Evolutionary conservation across 1,140 invertebrate genomes (phyloP).

Genomic region (Bathynomus jamesi): DNA sequence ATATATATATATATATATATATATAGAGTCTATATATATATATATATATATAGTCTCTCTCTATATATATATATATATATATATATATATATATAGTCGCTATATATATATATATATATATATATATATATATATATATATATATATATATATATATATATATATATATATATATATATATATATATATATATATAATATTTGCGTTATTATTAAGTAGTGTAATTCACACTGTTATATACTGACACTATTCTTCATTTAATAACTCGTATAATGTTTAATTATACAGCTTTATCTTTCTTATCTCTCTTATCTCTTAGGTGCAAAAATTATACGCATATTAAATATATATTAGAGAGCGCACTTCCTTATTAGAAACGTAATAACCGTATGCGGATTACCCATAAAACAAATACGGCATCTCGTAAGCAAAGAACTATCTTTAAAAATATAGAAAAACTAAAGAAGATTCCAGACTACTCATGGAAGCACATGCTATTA

Average conservation of each 20-base stretch:
- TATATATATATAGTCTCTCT: not conserved
- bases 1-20: constrained; percentile 10
- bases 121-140: constrained; percentile 11
- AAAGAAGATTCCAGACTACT: not conserved
- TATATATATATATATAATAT: constrained; percentile 6
- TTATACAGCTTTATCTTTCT: too few relatives aligned
- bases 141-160: constrained; percentile 3
- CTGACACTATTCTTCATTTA: too few relatives aligned
- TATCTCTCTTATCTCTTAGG: too few relatives aligned
- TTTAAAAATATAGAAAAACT: constrained; percentile 1
- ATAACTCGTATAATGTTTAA: too few relatives aligned
- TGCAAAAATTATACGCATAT: not conserved
- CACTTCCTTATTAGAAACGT: not conserved
- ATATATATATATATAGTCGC: constrained; percentile 5
- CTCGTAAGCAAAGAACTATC: not conserved
- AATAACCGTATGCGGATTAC: not conserved
- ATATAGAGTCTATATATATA: constrained; percentile 10
- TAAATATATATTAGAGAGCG: not conserved
- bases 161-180: constrained; percentile 11
- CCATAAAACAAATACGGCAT: not conserved
- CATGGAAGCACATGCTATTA: not conserved
- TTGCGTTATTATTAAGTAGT: too few relatives aligned
- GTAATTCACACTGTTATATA: too few relatives aligned
- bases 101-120: constrained; percentile 7
- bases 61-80: constrained; percentile 11